Evolutionary conservation across 2,888 invertebrate genomes (phyloP), one percentile per base, ranked within the genome.

Genomic region (Hetaerina titia): DNA sequence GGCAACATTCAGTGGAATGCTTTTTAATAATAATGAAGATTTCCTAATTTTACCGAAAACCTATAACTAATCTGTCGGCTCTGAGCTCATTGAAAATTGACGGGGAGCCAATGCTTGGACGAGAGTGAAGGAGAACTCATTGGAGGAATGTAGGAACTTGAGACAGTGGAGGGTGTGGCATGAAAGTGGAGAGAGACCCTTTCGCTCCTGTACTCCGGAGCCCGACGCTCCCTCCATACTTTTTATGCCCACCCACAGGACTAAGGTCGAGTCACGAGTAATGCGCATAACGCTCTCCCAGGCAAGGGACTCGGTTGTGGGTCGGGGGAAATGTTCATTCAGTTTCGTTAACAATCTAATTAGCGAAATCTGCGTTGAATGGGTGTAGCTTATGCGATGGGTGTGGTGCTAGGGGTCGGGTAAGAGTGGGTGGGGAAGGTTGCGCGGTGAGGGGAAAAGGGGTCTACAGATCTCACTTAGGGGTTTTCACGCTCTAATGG

Each of bases 331-430:
- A 31, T 56, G 92, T 92, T 64, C 64, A 69, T 69, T 92, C 64
- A 92, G 92, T 92, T 92, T 92, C 92, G 69, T 92, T 92, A 92
- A 92, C 74, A 63, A 92, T 45, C 92, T 92, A 92, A 92, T 92
- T 92, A 92, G 92, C 19, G 92, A 69, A 56, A 89, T 89, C 89
- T 89, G 58, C 89, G 89, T 89, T 89, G 58, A 92, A 92, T 69
- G 69, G 92, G 64, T 63, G 69, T 2, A 69, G 22, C 45, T 45
- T 81, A 81, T 64, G 56, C n/a, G 22, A 4, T 64, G 57, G 92
- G 90, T 63, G 87, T 25, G 87, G 31, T 31, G 25, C 87, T 13
- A 31, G 25, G 87, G 31, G 17, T 45, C 13, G 31, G 31, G n/a
- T 17, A 63, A 25, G 57, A 25, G 87, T 87, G 90, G 81, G 25